Conservation (phyloP, 2,888 invertebrate genomes). For the Pteria penguin region DNA sequence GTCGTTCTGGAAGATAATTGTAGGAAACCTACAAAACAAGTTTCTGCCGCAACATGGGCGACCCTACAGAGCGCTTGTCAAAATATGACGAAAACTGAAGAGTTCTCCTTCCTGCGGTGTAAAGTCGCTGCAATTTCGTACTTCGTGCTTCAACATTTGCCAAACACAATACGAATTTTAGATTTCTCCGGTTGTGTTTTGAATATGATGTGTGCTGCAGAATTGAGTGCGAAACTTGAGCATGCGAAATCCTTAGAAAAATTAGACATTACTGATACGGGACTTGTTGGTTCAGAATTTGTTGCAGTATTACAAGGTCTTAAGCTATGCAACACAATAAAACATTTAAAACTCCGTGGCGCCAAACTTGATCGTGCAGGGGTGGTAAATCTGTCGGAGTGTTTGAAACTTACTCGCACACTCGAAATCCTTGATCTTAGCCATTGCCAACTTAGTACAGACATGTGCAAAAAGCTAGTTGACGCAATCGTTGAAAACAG, state of each 20-base stretch:
- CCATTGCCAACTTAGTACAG: constrained; percentile 61
- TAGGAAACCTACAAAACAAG: constrained; percentile 41
- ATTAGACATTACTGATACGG: constrained; percentile 61
- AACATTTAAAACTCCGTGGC: constrained; percentile 94
- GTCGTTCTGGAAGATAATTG: constrained; percentile 56
- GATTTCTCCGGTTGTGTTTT: constrained; percentile 63
- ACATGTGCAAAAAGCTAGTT: constrained; percentile 64
- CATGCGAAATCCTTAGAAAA: constrained; percentile 48
- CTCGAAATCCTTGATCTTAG: constrained; percentile 68
- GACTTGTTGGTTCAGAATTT: constrained; percentile 64
- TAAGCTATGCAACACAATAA: constrained; percentile 64
- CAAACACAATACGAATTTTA: constrained; percentile 57
- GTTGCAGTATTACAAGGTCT: constrained; percentile 69
- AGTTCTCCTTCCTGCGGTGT: constrained; percentile 63
- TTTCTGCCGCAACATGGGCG: constrained; percentile 71
- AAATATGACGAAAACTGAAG: constrained; percentile 59
- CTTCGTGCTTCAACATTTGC: constrained; percentile 70
- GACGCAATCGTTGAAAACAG: constrained; percentile 57
- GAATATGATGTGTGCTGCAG: constrained; percentile 69
- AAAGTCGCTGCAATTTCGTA: constrained; percentile 63
- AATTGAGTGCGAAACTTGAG: constrained; percentile 65
- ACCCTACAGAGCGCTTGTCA: constrained; percentile 66
- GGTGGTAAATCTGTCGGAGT: constrained; percentile 62
- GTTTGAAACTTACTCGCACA: constrained; percentile 59
- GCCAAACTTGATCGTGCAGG: constrained; percentile 88